Conservation (phyloP, 2,888 invertebrate species). For the Taphrorychus bicolor region DNA sequence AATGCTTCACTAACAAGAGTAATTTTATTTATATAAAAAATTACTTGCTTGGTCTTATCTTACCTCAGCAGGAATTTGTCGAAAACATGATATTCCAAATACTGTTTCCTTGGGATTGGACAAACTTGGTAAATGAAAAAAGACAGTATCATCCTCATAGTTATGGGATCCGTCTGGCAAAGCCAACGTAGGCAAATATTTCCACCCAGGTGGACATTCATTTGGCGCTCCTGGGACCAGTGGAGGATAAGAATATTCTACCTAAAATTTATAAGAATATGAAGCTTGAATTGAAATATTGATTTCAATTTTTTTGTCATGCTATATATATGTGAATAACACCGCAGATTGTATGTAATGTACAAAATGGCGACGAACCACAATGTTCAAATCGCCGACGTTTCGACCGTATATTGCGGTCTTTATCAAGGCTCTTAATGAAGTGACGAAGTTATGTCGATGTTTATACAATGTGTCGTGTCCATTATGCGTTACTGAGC, state of each 20-base stretch:
- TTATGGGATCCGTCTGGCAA: constrained; percentile 99
- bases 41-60: too few relatives aligned
- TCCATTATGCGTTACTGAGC: too few relatives aligned
- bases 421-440: too few relatives aligned
- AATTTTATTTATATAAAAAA: too few relatives aligned
- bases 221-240: constrained; percentile 77
- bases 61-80: constrained; percentile 96
- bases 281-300: neutral
- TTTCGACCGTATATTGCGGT: too few relatives aligned
- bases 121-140: constrained; percentile 92
- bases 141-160: constrained; percentile 92
- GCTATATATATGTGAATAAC: too few relatives aligned
- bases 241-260: constrained; percentile 92
- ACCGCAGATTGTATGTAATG: too few relatives aligned
- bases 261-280: constrained; percentile 61
- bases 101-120: constrained; percentile 84
- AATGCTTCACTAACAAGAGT: too few relatives aligned
- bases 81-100: constrained; percentile 96
- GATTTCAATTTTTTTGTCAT: neutral
- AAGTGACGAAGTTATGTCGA: too few relatives aligned
- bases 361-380: too few relatives aligned
- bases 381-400: too few relatives aligned
- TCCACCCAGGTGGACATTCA: constrained; percentile 92
- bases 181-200: constrained; percentile 94
- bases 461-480: too few relatives aligned